Conservation (phyloP, 1,140 invertebrate genomes). For the Saxidomus purpurata region DNA sequence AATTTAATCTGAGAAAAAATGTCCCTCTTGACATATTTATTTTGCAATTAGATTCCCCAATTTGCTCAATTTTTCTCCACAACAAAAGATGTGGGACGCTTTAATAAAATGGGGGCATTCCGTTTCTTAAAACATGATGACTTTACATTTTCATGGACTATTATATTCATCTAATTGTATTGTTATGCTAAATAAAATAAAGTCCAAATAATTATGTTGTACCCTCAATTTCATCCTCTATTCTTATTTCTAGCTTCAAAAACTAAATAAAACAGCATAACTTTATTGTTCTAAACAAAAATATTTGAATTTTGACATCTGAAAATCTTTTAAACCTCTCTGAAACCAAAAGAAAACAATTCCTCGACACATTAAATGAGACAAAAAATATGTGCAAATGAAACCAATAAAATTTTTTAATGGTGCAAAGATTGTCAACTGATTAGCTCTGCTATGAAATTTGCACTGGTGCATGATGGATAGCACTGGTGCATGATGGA, state of each 20-base stretch:
- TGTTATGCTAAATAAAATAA: too few relatives aligned
- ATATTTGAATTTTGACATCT: too few relatives aligned
- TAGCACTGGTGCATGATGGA: conserved; percentile 2
- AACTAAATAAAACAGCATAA: too few relatives aligned
- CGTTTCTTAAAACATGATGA: too few relatives aligned
- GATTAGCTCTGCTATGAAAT: conserved; percentile 19
- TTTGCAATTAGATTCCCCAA: neutral
- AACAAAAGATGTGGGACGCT: conserved; percentile 8
- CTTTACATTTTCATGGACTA: too few relatives aligned
- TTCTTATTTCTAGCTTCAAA: too few relatives aligned
- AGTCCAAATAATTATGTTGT: too few relatives aligned
- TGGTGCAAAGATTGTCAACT: conserved; percentile 13
- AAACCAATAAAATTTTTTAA: conserved; percentile 4
- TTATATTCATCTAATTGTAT: too few relatives aligned
- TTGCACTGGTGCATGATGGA: neutral
- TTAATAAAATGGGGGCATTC: neutral
- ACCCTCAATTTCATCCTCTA: too few relatives aligned
- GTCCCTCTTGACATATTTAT: conserved; percentile 58
- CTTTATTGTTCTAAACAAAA: too few relatives aligned
- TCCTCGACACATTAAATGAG: conserved; percentile 1
- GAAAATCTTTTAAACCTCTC: too few relatives aligned
- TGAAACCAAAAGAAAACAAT: too few relatives aligned
- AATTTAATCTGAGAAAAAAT: conserved; percentile 52
- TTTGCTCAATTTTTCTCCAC: conserved; percentile 22
- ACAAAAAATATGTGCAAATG: neutral